phyloP scores from a whole-genome alignment of 2,113 vertebrate species.

The Eidolon helvum region DNA sequence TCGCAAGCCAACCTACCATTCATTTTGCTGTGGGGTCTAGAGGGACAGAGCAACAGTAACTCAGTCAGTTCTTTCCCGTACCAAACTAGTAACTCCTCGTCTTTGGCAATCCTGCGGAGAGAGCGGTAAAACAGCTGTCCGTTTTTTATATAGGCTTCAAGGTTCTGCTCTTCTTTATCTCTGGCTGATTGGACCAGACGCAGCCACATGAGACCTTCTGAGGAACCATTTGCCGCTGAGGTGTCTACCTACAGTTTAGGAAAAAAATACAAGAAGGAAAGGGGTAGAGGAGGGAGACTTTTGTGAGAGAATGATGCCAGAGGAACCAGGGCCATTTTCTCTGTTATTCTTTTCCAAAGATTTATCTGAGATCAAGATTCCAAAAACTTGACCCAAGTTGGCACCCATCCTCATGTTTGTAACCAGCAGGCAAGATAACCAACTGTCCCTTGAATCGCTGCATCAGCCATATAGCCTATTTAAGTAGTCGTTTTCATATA shows the following conservation, averaged over 20 bases:
- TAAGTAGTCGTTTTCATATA: neutral
- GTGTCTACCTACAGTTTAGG: constrained; percentile 92
- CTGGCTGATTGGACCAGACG: constrained; percentile 95
- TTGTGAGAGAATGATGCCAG: neutral
- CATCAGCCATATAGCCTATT: neutral
- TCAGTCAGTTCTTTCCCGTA: constrained; percentile 96
- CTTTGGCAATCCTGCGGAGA: constrained; percentile 95
- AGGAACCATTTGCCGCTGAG: constrained; percentile 93
- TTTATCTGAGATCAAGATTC: neutral
- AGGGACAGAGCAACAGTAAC: constrained; percentile 90
- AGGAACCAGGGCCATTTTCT: neutral
- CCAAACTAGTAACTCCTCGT: constrained; percentile 98
- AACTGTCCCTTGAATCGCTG: neutral
- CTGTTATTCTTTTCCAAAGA: neutral
- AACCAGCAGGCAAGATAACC: neutral
- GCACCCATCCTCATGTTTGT: neutral
- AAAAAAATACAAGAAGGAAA: neutral
- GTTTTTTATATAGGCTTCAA: constrained; percentile 98
- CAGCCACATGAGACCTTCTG: constrained; percentile 97
- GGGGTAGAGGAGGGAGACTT: neutral
- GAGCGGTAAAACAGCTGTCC: constrained; percentile 98
- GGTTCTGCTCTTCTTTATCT: constrained; percentile 96
- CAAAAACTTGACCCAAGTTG: neutral
- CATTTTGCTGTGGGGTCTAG: constrained; percentile 86
- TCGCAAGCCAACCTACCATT: constrained; percentile 87